These are phyloP conservation scores for Catostylus mosaicus DNA, from an alignment of 30 jellyfish, hydroid and myxozoan genomes.

Conservation along the genomic window DNA sequence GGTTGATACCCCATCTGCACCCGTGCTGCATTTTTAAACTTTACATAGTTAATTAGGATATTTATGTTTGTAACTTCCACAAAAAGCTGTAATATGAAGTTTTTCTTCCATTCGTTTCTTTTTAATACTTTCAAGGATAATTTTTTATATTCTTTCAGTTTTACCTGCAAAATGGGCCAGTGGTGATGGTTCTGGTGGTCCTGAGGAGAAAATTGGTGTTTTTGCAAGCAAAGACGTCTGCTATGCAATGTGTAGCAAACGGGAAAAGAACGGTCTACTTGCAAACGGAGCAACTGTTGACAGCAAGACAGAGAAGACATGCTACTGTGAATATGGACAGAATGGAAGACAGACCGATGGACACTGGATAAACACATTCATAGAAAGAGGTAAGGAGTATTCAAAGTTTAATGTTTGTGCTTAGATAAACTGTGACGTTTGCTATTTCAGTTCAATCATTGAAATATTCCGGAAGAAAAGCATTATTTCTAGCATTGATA, in stretches of 20 bases:
- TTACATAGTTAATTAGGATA: no score
- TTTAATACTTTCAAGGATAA: no score
- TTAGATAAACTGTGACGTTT: no score
- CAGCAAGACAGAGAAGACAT: conserved; percentile 34
- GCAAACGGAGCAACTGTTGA: conserved; percentile 77
- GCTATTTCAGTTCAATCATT: no score
- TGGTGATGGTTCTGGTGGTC: conserved; percentile 72
- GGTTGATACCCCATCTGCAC: no score
- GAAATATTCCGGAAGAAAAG: no score
- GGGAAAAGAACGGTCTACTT: conserved; percentile 39
- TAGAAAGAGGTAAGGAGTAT: conserved; percentile 44
- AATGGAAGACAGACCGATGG: conserved; percentile 34
- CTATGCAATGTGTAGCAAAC: conserved; percentile 52
- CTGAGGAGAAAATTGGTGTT: conserved; percentile 50
- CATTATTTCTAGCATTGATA: no score
- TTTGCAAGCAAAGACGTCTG: conserved; percentile 64
- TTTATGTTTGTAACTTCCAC: no score
- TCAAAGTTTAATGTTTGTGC: no score
- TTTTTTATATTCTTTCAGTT: background rate
- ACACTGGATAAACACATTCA: conserved; percentile 48
- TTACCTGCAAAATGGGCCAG: conserved; percentile 54
- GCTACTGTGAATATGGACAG: conserved; percentile 72
- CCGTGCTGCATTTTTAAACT: no score
- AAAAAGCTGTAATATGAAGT: no score
- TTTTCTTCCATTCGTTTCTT: no score